A percentile compares a stretch with the other conserved stretches of the same genome.
phyloP scores from a whole-genome alignment of 1,140 invertebrate genomes.

The Ceratitis capitata region DNA sequence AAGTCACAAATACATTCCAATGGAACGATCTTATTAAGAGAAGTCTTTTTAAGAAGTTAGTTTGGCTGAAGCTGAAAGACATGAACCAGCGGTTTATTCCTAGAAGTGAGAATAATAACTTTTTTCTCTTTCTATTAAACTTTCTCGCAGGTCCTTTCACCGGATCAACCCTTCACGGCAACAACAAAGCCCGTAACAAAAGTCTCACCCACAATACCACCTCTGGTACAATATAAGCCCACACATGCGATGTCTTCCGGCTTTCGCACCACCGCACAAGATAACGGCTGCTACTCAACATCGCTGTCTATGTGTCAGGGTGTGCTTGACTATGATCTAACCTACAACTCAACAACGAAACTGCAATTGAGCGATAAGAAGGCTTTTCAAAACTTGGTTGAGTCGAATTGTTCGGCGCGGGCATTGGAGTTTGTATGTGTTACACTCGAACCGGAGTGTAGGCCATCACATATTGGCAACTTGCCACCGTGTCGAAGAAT shows the following conservation, averaged over 20 bases:
- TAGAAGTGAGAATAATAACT: no score
- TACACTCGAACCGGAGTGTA: constrained; percentile 74
- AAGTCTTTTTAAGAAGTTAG: no score
- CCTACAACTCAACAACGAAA: constrained; percentile 56
- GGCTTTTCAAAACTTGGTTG: constrained; percentile 66
- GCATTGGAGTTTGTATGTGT: constrained; percentile 72
- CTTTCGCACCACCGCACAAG: constrained; percentile 47
- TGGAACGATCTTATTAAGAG: no score
- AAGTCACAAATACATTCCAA: no score
- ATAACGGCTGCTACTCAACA: constrained; percentile 60
- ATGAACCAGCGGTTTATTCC: no score
- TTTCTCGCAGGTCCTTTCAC: not conserved
- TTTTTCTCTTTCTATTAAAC: not conserved
- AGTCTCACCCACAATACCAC: constrained; percentile 70
- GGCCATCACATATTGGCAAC: constrained; percentile 68
- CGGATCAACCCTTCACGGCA: constrained; percentile 43
- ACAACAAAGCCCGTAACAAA: constrained; percentile 68
- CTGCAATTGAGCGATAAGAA: constrained; percentile 47
- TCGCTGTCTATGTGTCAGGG: constrained; percentile 68
- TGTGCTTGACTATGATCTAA: constrained; percentile 73
- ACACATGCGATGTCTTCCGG: constrained; percentile 65
- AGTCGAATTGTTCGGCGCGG: constrained; percentile 72
- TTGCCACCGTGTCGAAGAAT: constrained; percentile 73
- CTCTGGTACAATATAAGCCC: constrained; percentile 53
- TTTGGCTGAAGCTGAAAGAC: no score